A percentile compares a stretch with the other conserved stretches of the same genome.
These are phyloP conservation scores for Neopelma chrysocephalum DNA, from an alignment of 2,797 vertebrate genomes.

Conservation along the genomic window DNA sequence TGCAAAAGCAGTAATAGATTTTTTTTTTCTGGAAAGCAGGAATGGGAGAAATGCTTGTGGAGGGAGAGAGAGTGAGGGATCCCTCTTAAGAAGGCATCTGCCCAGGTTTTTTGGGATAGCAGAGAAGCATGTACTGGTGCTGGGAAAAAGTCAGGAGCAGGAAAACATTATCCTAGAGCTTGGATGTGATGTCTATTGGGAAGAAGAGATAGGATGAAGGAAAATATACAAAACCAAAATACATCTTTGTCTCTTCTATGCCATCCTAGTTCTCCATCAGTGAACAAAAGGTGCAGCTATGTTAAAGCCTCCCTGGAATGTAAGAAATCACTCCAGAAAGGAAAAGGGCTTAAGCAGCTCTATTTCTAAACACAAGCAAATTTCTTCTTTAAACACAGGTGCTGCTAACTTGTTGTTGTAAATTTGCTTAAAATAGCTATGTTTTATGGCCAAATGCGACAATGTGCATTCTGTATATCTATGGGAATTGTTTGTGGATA, in stretches of 20 bases:
- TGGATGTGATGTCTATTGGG: neutral
- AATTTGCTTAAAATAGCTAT: neutral
- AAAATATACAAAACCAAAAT: neutral
- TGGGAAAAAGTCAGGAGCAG: neutral
- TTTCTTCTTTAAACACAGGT: neutral
- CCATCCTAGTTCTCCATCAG: neutral
- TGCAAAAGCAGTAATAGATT: neutral
- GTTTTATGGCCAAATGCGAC: neutral
- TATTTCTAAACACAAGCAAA: neutral
- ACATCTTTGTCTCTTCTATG: neutral
- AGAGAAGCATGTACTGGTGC: neutral
- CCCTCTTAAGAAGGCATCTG: neutral
- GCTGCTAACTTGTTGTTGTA: neutral
- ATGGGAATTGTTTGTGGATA: neutral
- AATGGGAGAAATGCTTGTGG: neutral
- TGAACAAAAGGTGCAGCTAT: neutral
- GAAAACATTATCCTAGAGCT: neutral
- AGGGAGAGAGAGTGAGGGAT: neutral
- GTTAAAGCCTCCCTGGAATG: neutral
- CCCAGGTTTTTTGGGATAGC: neutral
- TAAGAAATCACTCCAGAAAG: neutral
- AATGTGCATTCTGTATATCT: accelerated
- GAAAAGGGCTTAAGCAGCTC: neutral
- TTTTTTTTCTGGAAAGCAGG: neutral
- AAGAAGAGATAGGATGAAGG: neutral